phyloP scores from a whole-genome alignment of 2,888 invertebrate genomes.

The Auanema freiburgensis region DNA sequence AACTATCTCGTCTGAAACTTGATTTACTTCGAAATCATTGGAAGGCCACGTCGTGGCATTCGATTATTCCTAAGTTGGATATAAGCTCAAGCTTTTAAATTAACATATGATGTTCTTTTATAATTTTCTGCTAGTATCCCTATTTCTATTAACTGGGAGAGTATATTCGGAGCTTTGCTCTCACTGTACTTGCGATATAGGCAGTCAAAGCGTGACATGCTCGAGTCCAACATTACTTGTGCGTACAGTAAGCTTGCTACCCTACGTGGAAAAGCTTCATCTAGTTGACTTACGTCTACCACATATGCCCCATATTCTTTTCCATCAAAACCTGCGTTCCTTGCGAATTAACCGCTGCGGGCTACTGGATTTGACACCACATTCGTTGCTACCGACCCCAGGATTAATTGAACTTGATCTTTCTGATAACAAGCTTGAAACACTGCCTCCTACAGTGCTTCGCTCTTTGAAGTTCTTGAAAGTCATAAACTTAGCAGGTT shows the following conservation, averaged over 20 bases:
- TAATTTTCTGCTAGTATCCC: not conserved
- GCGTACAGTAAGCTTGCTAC: slow-evolving; percentile 38
- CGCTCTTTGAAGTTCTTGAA: slow-evolving; percentile 35
- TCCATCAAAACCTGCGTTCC: slow-evolving; percentile 41
- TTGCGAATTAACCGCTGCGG: slow-evolving; percentile 50
- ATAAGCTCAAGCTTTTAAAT: not conserved
- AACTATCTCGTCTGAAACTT: no score
- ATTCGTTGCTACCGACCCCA: slow-evolving; percentile 51
- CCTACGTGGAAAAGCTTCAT: slow-evolving; percentile 19
- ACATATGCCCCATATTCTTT: slow-evolving; percentile 56
- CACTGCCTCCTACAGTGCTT: slow-evolving; percentile 49
- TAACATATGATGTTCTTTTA: not conserved
- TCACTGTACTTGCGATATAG: slow-evolving; percentile 41
- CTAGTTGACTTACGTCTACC: slow-evolving; percentile 33
- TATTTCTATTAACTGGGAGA: not conserved
- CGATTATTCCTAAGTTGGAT: no score
- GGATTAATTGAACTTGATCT: slow-evolving; percentile 51
- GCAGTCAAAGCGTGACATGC: slow-evolving; percentile 30
- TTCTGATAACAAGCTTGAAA: slow-evolving; percentile 50
- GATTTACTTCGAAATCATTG: no score
- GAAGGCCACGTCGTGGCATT: no score
- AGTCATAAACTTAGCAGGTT: not conserved
- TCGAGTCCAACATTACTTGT: slow-evolving; percentile 34
- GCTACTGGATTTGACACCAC: slow-evolving; percentile 43
- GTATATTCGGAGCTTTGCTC: slow-evolving; percentile 29